Conservation (phyloP, 2,888 invertebrate species). For the Dyspetes luteomarginatus region DNA sequence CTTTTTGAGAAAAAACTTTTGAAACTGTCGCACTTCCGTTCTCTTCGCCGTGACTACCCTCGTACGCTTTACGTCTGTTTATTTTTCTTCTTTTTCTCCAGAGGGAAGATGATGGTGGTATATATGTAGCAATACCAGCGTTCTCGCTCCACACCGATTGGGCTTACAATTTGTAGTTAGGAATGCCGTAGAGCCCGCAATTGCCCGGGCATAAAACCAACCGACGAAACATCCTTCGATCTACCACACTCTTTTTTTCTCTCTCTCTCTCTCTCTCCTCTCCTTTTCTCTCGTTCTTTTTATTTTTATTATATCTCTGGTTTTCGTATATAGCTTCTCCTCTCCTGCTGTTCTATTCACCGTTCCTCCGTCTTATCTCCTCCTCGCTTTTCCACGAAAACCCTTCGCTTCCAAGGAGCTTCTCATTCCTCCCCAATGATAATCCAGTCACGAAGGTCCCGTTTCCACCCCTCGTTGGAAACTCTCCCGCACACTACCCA, state of each 20-base stretch:
- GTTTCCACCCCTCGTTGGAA: constrained; percentile 64
- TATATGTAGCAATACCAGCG: background rate
- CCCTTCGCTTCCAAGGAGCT: constrained; percentile 61
- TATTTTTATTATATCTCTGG: constrained; percentile 33
- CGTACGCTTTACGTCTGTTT: constrained; percentile 30
- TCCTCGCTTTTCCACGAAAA: constrained; percentile 62
- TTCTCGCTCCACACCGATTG: constrained; percentile 42
- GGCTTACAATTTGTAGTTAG: constrained; percentile 76
- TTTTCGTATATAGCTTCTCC: constrained; percentile 26
- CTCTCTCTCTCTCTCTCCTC: constrained; percentile 62
- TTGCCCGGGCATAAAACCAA: constrained; percentile 68
- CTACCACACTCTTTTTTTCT: constrained; percentile 30
- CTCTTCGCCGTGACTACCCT: background rate
- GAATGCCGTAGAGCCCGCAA: constrained; percentile 68
- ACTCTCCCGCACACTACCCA: constrained; percentile 53
- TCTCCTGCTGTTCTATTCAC: constrained; percentile 42
- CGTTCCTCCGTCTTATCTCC: constrained; percentile 60
- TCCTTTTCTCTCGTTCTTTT: constrained; percentile 11
- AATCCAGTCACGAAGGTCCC: constrained; percentile 75
- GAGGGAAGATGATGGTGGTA: background rate
- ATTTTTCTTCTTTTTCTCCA: constrained; percentile 35
- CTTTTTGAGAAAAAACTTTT: background rate
- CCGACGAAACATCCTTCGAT: constrained; percentile 60
- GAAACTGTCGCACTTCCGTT: background rate
- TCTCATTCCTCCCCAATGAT: constrained; percentile 68